A percentile compares a stretch with the other conserved stretches of the same genome.
Evolutionary conservation across 2,113 vertebrate species (phyloP).

Genomic region (Oncorhynchus masou): DNA sequence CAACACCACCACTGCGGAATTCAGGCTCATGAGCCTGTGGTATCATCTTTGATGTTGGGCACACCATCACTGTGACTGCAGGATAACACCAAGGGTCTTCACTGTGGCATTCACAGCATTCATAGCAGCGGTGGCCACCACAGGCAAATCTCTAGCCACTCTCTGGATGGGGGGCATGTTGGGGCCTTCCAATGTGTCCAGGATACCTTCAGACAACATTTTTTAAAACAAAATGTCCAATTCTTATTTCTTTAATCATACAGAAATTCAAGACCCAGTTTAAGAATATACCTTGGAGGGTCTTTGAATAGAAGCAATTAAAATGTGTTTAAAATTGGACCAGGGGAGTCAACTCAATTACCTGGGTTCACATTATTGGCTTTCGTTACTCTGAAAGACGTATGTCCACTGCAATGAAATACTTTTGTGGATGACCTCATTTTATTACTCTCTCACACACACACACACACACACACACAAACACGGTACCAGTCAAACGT

Average conservation of each 20-base stretch:
- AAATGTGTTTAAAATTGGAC: constrained; percentile 8
- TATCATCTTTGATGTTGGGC: not conserved
- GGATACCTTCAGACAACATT: constrained; percentile 76
- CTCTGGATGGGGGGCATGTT: constrained; percentile 87
- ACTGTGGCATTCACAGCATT: constrained; percentile 82
- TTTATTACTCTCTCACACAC: no score
- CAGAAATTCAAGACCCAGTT: not conserved
- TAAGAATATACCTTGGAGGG: not conserved
- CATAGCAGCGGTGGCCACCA: constrained; percentile 62
- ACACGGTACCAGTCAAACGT: no score
- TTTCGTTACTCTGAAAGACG: no score
- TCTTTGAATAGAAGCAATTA: constrained; percentile 13
- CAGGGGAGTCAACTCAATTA: not conserved
- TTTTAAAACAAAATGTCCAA: not conserved
- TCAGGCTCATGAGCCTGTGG: not conserved
- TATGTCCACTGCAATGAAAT: no score
- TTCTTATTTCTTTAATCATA: not conserved
- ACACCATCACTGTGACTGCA: constrained; percentile 64
- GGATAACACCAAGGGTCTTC: constrained; percentile 63
- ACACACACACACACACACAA: no score
- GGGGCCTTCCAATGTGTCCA: constrained; percentile 89
- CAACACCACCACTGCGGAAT: not conserved
- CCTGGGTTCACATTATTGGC: no score
- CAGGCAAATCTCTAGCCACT: constrained; percentile 87
- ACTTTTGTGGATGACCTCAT: no score